Evolutionary conservation across 1,140 invertebrate genomes (phyloP), one percentile per base, ranked within the genome.

Genomic region (Caenorhabditis briggsae): DNA sequence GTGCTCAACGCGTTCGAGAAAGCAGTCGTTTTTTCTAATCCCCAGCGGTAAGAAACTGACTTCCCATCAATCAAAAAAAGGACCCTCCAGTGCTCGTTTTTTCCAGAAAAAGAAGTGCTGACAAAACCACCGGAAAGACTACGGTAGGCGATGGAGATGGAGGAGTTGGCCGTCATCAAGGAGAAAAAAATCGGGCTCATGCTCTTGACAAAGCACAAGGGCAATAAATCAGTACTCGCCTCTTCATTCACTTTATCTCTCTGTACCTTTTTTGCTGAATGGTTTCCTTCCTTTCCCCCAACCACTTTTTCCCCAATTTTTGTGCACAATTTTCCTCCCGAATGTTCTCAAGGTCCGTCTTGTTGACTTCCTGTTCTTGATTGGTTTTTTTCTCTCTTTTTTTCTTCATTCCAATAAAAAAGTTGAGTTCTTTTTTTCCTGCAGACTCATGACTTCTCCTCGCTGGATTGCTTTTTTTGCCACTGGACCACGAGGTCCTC

Each of bases 291-390:
- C 33, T 33, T 33, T 33, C 33, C 33, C 33, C 33, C 33, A 33
- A 33, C 33, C 33, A 33, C 3, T 33, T 33, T 33, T 33, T n/a
- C n/a, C 33, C 9, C 65, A n/a, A 5, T n/a, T 48, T 70, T 14
- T 46, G 2, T 46, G n/a, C 14, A 7, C 23, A 25, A 23, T 50
- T 78, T 25, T 78, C 7, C n/a, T 50, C 7, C 11, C 8, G 50
- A 53, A 16, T 53, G 50, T 78, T 78, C 46, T 78, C 46, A 78
- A 50, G 46, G 48, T 78, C 70, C 43, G 23, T 78, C 23, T 33
- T 33, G 5, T 18, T 70, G 5, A 5, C 64, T 70, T 70, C 64
- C 64, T 70, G 33, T 43, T 70, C 9, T 43, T 70, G 64, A 70
- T 70, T 70, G 64, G 33, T 70, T 70, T 46, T 8, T 5, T 33